Conservation (phyloP, 2,113 vertebrate species). For the Phoenicopterus ruber region DNA sequence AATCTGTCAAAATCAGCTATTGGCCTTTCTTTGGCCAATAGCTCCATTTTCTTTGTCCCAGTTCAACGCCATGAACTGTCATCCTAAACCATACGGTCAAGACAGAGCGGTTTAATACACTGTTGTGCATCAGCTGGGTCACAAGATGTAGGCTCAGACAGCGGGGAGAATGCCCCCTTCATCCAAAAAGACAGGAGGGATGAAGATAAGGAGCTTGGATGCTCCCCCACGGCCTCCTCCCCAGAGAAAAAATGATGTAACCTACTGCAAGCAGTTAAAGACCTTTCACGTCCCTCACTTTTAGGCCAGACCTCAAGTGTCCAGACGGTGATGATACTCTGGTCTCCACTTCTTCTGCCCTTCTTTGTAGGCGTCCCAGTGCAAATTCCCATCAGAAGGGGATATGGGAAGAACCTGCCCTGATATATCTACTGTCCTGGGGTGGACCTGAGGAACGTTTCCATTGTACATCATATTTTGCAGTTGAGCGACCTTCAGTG, state of each 20-base stretch:
- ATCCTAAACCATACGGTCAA: not conserved
- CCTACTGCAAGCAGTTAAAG: not conserved
- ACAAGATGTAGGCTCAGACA: not conserved
- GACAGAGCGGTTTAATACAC: not conserved
- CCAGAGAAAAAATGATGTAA: not conserved
- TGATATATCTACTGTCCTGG: too few species aligned
- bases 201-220: not conserved
- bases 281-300: not conserved
- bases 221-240: not conserved
- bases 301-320: not conserved
- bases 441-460: not conserved
- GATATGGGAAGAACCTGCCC: not conserved
- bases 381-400: not conserved
- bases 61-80: not conserved
- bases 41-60: not conserved
- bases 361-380: not conserved
- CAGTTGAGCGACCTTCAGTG: not conserved
- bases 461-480: not conserved
- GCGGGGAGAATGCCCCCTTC: not conserved
- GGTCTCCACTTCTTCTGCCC: not conserved
- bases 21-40: not conserved
- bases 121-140: not conserved
- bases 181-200: not conserved
- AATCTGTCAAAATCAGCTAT: not conserved
- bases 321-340: too few species aligned